Base-by-base conservation (phyloP, 2,797 vertebrate species). In the Leptoclinus maculatus region DNA sequence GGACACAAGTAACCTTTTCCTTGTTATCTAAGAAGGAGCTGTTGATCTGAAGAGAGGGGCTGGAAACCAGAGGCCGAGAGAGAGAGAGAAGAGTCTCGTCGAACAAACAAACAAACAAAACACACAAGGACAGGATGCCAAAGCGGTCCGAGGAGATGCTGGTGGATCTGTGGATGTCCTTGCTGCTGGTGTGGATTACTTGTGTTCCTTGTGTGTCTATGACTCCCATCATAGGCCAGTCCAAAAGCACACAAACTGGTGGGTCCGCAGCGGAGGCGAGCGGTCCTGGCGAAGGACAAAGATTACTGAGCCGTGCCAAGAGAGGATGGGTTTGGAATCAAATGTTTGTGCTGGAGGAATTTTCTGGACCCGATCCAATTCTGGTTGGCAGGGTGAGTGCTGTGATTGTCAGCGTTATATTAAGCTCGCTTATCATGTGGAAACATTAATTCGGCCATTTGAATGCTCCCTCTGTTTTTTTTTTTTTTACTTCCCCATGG, bases 291-390 rank as follows among this genome's bases (percentile, higher is more conserved):
- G 96, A 97, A 95, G 97, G 97, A 92, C 96, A 97, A 92, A 96
- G 95, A 93, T 93, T 97, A 94, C 96, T 99, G 94, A 98, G 95
- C 90, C 97, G 98, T 80, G 97, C 97, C 95, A 99, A 97, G 94
- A 97, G 98, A 95, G 98, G 98, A 95, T 99, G 98, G 98, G 98
- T 99, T 95, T 99, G 98, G 98, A 99, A 99, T 95, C 98, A 99
- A 97, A 99, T 99, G 98, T 99, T 99, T 96, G 98, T 99, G 89
- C 91, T 99, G 94, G 98, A 99, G 95, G 98, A 99, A 93, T 99
- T 99, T 94, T 98, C 98, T 96, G 98, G 98, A 96, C 98, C 97
- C 41, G 98, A 99, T 97, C 97, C 98, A 93, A 99, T 99, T 90
- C 96, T 99, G 11, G 98, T 99, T 96, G 98, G 98, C 95, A 96